phyloP scores from a whole-genome alignment of 2,888 invertebrate species.

The Mimumesa dahlbomi region DNA sequence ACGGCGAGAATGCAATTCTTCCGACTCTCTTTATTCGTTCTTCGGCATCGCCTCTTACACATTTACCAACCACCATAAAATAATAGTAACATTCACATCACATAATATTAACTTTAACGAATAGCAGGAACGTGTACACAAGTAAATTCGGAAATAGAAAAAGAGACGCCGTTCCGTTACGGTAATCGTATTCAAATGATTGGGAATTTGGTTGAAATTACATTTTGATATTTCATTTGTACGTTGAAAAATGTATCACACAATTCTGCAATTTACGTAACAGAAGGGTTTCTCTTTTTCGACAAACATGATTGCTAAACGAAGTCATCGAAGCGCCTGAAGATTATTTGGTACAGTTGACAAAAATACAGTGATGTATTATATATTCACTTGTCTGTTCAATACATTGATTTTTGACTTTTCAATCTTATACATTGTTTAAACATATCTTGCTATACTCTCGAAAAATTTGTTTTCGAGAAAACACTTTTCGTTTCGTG shows the following conservation, averaged over 20 bases:
- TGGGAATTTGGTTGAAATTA: no score
- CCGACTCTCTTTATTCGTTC: conserved; percentile 44
- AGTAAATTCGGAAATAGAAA: conserved; percentile 20
- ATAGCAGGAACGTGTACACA: conserved; percentile 20
- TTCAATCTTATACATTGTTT: no score
- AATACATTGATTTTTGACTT: no score
- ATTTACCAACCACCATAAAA: conserved; percentile 56
- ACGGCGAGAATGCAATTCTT: conserved; percentile 6
- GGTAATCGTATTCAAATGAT: no score
- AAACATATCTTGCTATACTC: no score
- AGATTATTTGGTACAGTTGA: no score
- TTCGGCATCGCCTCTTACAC: conserved; percentile 34
- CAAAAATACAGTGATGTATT: no score
- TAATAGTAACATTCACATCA: conserved; percentile 51
- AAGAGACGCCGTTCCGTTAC: not conserved
- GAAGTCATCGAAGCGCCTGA: conserved; percentile 17
- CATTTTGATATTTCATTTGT: not conserved
- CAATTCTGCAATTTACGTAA: conserved; percentile 12
- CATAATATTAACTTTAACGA: conserved; percentile 16
- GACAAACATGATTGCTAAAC: conserved; percentile 17
- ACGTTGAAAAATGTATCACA: not conserved
- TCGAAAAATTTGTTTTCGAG: no score
- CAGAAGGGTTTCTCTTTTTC: conserved; percentile 24
- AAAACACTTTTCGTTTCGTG: no score
- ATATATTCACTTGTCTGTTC: no score